Base-by-base conservation (phyloP, 2,797 vertebrate species). In the Hydrophis major region DNA sequence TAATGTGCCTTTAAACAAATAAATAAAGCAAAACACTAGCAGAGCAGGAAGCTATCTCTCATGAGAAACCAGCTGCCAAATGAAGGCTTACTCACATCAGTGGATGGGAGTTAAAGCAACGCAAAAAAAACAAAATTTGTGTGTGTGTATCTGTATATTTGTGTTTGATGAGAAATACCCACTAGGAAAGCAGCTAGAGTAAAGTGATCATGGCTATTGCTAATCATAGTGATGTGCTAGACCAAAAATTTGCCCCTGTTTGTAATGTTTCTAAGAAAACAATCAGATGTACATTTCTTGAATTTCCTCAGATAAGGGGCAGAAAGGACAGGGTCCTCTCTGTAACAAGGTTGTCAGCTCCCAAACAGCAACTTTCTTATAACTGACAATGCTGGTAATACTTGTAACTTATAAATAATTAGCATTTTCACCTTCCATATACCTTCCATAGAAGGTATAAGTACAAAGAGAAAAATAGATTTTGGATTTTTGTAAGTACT, bases 1-100 rank as follows among this genome's bases (percentile, higher is more conserved):
- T 91, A 66, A 91, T 42, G 87, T 89, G 90, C 90, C 93, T 89
- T 91, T 61, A 22, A 28, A n/a, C 20, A 13, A 78, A 37, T 11
- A 57, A 25, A 53, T 53, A 53, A 53, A 50, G 50, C 25, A 50
- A 69, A 32, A 90, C 4, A 57, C 57, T 28, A 50, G 32, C 4
- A 59, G 28, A 61, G 53, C 57, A 66, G 86, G 74, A 59, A 88
- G 89, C 59, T 63, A 6, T 20, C 2, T 83, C 10, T 22, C 28
- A 57, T 86, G 53, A 50, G 32, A 42, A 66, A 91, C 50, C 6
- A 18, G 56, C 8, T 37, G 8, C 37, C 57, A 25, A 60, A 32
- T 8, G 25, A 60, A 27, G 69, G n/a, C 14, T 14, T 47, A 87
- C 53, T 47, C 78, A n/a, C 47, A 4, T 11, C 10, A 0, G 28